Conservation (phyloP, 2,113 vertebrate species). For the Urocitellus parryii region DNA sequence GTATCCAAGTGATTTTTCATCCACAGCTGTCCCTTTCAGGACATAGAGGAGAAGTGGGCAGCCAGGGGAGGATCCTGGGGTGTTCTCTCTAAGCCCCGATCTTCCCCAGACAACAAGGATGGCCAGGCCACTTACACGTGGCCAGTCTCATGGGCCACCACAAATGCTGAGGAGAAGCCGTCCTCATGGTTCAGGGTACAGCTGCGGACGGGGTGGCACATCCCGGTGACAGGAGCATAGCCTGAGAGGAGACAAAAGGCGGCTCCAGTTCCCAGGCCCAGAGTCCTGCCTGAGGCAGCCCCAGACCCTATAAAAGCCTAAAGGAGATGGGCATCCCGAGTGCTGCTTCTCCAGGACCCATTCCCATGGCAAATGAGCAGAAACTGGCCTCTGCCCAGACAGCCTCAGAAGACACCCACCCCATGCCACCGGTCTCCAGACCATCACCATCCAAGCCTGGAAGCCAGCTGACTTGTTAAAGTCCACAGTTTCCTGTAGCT, state of each 20-base stretch:
- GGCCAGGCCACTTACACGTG: slow-evolving; percentile 94
- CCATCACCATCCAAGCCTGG: accelerated
- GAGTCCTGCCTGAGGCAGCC: background rate
- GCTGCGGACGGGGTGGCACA: slow-evolving; percentile 98
- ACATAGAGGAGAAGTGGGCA: background rate
- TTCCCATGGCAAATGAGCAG: background rate
- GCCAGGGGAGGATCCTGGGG: background rate
- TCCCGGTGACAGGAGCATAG: slow-evolving; percentile 97
- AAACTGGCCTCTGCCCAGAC: background rate
- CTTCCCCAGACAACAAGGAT: background rate
- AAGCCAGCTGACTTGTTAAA: background rate
- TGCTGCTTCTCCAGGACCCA: background rate
- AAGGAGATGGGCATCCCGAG: background rate
- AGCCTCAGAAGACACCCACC: background rate
- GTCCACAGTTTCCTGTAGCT: background rate
- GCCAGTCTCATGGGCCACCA: slow-evolving; percentile 98
- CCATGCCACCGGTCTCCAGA: accelerated
- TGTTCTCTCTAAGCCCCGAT: accelerated
- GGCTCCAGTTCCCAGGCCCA: background rate
- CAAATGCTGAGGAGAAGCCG: slow-evolving; percentile 98
- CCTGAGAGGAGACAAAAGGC: slow-evolving; percentile 85
- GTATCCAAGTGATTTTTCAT: background rate
- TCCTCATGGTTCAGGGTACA: slow-evolving; percentile 99
- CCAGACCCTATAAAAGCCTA: background rate
- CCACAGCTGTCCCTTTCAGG: background rate